Evolutionary conservation across 2,797 vertebrate genomes (phyloP).

Genomic region (Lithobates sylvaticus): DNA sequence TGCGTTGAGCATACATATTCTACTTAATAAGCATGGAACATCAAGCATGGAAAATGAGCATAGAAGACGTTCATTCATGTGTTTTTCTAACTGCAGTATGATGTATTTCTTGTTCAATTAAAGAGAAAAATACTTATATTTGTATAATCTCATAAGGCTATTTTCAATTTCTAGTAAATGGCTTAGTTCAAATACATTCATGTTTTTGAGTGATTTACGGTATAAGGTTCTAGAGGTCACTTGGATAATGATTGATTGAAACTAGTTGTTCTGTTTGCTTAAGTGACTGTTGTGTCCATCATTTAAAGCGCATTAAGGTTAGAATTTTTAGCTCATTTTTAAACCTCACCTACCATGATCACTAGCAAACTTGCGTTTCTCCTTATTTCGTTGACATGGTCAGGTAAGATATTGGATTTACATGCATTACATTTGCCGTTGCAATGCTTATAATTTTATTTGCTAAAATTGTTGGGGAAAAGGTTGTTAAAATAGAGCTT

Average conservation of each 20-base stretch:
- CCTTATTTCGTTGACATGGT: slow-evolving; percentile 28
- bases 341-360: slow-evolving; percentile 40
- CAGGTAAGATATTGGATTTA: slow-evolving; percentile 41
- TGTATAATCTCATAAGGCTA: too few relatives aligned
- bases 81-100: too few relatives aligned
- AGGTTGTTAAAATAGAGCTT: not conserved
- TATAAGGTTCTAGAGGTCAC: slow-evolving; percentile 41
- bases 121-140: too few relatives aligned
- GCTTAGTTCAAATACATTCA: too few relatives aligned
- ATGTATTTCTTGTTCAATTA: too few relatives aligned
- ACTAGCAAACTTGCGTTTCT: slow-evolving; percentile 32
- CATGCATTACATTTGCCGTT: not conserved
- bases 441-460: not conserved
- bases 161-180: too few relatives aligned
- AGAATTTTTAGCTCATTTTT: slow-evolving; percentile 3
- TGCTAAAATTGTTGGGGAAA: not conserved
- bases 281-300: slow-evolving; percentile 14
- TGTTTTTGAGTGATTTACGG: slow-evolving; percentile 52
- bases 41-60: too few relatives aligned
- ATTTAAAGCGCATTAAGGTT: slow-evolving; percentile 24
- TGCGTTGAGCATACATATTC: too few relatives aligned
- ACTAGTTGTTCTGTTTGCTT: slow-evolving; percentile 34
- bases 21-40: too few relatives aligned
- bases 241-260: slow-evolving; percentile 52
- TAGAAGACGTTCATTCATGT: too few relatives aligned